Evolutionary conservation across 2,113 vertebrate genomes (phyloP).

Genomic region (Emydocephalus ijimae): DNA sequence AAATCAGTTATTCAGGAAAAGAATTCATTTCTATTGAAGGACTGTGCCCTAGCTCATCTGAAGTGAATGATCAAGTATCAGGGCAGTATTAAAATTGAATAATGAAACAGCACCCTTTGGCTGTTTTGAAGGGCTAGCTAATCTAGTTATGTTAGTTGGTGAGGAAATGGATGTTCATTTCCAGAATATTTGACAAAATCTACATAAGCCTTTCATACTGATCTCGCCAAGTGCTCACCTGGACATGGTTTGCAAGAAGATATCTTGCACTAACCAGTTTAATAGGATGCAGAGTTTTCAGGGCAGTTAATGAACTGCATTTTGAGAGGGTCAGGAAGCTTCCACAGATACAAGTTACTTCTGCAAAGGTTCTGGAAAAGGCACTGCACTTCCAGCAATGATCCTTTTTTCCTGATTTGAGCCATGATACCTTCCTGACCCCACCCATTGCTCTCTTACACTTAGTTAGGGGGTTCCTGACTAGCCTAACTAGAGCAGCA

Average conservation of each 20-base stretch:
- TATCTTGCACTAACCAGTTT: neutral
- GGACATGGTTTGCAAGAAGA: neutral
- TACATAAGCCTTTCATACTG: neutral
- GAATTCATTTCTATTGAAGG: neutral
- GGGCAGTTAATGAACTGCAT: neutral
- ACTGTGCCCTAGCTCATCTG: neutral
- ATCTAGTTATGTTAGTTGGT: neutral
- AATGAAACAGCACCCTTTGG: neutral
- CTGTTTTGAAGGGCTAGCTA: neutral
- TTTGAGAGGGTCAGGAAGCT: neutral
- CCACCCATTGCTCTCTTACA: neutral
- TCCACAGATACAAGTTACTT: neutral
- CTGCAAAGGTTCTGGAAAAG: neutral
- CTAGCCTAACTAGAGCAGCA: neutral
- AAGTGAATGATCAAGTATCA: neutral
- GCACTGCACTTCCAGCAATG: neutral
- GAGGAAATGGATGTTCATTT: neutral
- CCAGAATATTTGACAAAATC: neutral
- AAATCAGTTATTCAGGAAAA: neutral
- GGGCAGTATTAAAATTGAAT: neutral
- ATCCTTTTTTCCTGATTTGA: neutral
- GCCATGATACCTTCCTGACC: neutral
- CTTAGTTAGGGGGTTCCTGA: neutral
- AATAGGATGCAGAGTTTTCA: neutral
- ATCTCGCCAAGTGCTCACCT: neutral